Conservation (phyloP, 2,113 vertebrate species). For the Podiceps cristatus region DNA sequence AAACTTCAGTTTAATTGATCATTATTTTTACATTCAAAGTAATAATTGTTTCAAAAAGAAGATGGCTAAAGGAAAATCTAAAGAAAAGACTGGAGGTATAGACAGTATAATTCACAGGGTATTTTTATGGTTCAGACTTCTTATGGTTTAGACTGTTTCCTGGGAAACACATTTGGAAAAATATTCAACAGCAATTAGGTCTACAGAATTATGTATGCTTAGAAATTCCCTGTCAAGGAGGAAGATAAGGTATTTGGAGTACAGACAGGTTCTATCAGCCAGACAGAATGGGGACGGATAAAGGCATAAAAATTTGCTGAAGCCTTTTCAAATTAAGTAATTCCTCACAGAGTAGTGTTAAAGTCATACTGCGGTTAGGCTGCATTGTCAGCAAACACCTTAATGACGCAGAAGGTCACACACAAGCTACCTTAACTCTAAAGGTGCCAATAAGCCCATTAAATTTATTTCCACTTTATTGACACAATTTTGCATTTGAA, state of each 20-base stretch:
- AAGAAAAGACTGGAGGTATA: not conserved
- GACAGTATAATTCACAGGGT: not conserved
- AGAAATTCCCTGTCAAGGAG: not conserved
- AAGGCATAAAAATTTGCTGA: conserved; percentile 2
- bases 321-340: conserved; percentile 33
- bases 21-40: not conserved
- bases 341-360: not conserved
- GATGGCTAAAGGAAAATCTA: not conserved
- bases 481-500: conserved; percentile 30
- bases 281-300: not conserved
- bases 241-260: not conserved
- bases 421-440: conserved; percentile 24
- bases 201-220: not conserved
- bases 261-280: not conserved
- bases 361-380: not conserved
- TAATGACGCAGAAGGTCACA: conserved; percentile 16
- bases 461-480: conserved; percentile 27
- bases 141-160: not conserved
- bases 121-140: not conserved
- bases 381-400: conserved; percentile 57
- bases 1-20: not conserved
- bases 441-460: not conserved
- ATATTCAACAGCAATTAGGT: not conserved
- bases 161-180: not conserved
- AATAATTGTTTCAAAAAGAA: not conserved